Percentiles rank a stretch among this genome's conserved stretches.
phyloP scores from a whole-genome alignment of 1,140 invertebrate genomes.

The Druon quercuslanigerum region DNA sequence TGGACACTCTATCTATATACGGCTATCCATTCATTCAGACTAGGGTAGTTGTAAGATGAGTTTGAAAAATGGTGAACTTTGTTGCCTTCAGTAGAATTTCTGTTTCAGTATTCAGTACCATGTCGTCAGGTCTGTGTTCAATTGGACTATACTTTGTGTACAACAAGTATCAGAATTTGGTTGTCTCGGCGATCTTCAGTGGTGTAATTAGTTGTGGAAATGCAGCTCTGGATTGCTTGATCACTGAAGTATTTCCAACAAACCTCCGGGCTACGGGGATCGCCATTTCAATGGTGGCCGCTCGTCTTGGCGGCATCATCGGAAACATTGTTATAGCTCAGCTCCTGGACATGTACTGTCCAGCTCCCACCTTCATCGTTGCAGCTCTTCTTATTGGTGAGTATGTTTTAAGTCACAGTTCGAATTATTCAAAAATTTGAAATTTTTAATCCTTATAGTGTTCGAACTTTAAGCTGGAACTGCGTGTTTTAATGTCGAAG shows the following conservation, averaged over 20 bases:
- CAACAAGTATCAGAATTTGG: conserved; percentile 87
- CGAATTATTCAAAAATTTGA: too few species aligned
- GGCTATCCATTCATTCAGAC: too few species aligned
- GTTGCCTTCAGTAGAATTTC: conserved; percentile 42
- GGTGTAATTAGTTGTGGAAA: conserved; percentile 92
- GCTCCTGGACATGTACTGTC: conserved; percentile 87
- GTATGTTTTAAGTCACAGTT: background rate
- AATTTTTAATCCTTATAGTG: too few species aligned
- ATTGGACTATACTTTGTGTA: conserved; percentile 89
- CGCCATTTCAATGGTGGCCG: conserved; percentile 90
- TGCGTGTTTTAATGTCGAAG: too few species aligned
- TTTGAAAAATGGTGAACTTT: background rate
- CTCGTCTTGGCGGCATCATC: conserved; percentile 88
- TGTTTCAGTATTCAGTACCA: conserved; percentile 87
- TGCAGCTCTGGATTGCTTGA: conserved; percentile 90
- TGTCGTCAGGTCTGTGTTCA: conserved; percentile 90
- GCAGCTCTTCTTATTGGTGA: conserved; percentile 84
- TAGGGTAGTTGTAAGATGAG: too few species aligned
- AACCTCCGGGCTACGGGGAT: conserved; percentile 90
- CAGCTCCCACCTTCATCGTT: conserved; percentile 90
- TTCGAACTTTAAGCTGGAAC: too few species aligned
- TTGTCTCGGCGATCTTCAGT: conserved; percentile 90
- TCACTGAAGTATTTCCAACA: conserved; percentile 92
- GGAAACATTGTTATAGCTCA: conserved; percentile 91
- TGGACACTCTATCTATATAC: too few species aligned